phyloP scores from a whole-genome alignment of 2,113 vertebrate genomes.

The Ciconia boyciana region DNA sequence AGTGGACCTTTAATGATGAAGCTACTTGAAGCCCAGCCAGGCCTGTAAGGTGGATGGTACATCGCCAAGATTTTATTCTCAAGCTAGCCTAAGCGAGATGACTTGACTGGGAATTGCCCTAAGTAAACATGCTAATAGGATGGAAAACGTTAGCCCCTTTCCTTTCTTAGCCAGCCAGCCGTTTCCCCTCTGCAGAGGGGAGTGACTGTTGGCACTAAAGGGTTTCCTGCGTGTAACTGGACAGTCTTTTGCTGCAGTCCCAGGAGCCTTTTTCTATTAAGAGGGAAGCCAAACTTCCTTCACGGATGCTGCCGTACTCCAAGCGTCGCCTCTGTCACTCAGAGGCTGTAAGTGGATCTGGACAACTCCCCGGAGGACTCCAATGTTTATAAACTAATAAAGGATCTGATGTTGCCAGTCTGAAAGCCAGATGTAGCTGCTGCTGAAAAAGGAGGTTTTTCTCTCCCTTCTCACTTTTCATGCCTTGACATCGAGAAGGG shows the following conservation, averaged over 20 bases:
- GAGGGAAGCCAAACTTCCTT: constrained; percentile 27
- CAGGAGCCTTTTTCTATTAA: constrained; percentile 20
- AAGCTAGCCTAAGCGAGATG: neutral
- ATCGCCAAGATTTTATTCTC: neutral
- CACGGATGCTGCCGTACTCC: neutral
- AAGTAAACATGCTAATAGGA: neutral
- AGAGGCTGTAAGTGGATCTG: constrained; percentile 3
- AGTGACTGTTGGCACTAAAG: neutral
- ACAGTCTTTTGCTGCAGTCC: neutral
- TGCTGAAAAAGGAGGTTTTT: neutral
- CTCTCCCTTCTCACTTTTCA: neutral
- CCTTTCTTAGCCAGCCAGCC: neutral
- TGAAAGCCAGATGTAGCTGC: neutral
- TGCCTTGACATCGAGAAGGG: neutral
- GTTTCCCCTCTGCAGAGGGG: neutral
- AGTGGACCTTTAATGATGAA: neutral
- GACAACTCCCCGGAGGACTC: neutral
- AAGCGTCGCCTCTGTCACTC: neutral
- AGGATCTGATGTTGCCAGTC: constrained; percentile 4
- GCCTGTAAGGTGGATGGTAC: neutral
- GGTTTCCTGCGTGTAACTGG: constrained; percentile 2
- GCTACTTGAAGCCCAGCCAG: neutral
- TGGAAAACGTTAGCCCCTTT: constrained; percentile 23
- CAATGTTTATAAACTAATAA: constrained; percentile 40
- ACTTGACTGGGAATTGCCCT: neutral